Base-by-base conservation (phyloP, 2,888 invertebrate species). In the Pteria penguin region DNA sequence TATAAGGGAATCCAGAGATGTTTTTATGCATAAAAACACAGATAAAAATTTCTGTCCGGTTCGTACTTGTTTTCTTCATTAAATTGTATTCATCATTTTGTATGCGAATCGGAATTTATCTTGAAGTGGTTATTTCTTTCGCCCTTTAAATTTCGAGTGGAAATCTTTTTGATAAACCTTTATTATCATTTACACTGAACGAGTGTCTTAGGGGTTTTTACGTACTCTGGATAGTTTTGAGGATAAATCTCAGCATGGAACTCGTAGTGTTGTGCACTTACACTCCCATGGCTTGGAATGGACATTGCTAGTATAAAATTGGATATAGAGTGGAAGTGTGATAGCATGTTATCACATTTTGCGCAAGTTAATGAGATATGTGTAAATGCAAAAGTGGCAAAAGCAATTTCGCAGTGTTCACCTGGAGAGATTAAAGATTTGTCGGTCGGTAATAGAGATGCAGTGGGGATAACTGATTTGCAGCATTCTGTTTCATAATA, bases 291-390 rank as follows among this genome's bases (percentile, higher is more conserved):
- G 66, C 8, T 66, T 11, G 66, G 54, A 27, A 18, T 58, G 45
- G 71, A 61, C 29, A 61, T 22, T 18, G 62, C 45, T 22, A n/a
- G 4, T 29, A 62, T 71, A 18, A 62, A 71, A 54, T 14, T 31
- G 1, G 54, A 62, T 61, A 62, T 52, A n/a, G 62, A 62, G 29
- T 71, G 71, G 71, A 71, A 71, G 27, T 71, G 62, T 27, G 62
- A 71, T 27, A 31, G 24, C 29, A 62, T 71, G 71, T 54, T 62
- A 27, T 26, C 26, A 31, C 66, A 66, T 66, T 66, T 52, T 54
- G 54, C 54, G 36, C 4, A 22, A 22, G 66, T 24, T 45, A 26
- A 66, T 66, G 54, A 45, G 18, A 52, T 54, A 18, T 45, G 52
- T 52, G 27, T 8, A 2, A 54, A 54, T 22, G n/a, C n/a, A 18